Evolutionary conservation across 2,888 invertebrate species (phyloP), one percentile per base, ranked within the genome.

Genomic region (Cephus pygmeus): DNA sequence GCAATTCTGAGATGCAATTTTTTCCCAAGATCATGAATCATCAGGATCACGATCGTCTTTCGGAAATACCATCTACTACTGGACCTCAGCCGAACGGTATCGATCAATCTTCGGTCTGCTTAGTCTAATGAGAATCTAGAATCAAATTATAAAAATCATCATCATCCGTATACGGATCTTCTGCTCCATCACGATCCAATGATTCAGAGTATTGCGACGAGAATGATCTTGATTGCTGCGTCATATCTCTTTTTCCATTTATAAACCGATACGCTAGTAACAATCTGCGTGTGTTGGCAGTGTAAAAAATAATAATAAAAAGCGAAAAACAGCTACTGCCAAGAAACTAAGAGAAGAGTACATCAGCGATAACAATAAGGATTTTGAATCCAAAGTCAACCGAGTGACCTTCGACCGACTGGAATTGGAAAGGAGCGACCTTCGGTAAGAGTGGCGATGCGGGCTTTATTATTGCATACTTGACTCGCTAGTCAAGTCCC

Each of bases 371-470:
- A 15, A 71, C 31, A 71, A 71, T 33, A 33, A 30, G 0, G 71
- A 76, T 78, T 75, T 23, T 23, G 56, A 40, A 30, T 40, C 31
- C 34, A 40, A 75, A 31, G 31, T 78, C 77, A 79, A 79, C 76
- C 35, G 79, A 80, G 84, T 30, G 87, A 87, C 89, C 89, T 89
- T 89, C 87, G 84, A 86, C 85, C 82, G 81, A 82, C 81, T 83
- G 83, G 84, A 87, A 88, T 89, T 88, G 87, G 90, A 90, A 90
- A 90, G 89, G 85, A 85, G 82, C 87, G 88, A 86, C 90, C 91
- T 90, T 90, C 89, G 81, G 87, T 87, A 88, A 90, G 87, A 89
- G 88, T 90, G 87, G 88, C 87, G 87, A 85, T 86, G 88, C 88
- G 83, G 85, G 81, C 84, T 56, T 56, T 56, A 56, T 56, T 56